Conservation (phyloP, 2,797 vertebrate species). For the Gadopsis bispinosus region DNA sequence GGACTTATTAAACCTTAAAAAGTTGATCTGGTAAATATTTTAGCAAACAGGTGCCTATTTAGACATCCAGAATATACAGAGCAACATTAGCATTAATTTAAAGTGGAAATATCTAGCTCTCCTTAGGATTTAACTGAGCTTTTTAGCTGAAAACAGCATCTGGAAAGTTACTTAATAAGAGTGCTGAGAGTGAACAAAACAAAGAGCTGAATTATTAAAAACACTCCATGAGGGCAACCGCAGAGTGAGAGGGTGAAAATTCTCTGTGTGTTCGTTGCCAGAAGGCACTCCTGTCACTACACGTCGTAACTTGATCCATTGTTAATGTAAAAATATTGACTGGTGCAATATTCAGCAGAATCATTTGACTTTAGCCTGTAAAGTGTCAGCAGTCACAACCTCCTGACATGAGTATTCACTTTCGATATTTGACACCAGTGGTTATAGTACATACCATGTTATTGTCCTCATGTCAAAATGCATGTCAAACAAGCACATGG, state of each 20-base stretch:
- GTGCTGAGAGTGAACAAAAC: not conserved
- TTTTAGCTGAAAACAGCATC: not conserved
- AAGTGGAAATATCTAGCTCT: not conserved
- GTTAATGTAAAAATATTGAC: not conserved
- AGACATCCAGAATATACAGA: not conserved
- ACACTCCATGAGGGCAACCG: not conserved
- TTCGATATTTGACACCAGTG: not conserved
- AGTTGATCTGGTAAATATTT: not conserved
- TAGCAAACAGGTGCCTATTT: not conserved
- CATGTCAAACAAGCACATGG: not conserved
- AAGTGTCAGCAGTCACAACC: not conserved
- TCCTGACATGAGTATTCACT: slow-evolving; percentile 3
- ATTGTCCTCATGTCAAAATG: not conserved
- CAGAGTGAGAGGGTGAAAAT: not conserved
- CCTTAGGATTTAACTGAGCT: not conserved
- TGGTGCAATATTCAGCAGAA: not conserved
- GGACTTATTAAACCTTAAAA: not conserved
- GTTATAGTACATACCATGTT: not conserved
- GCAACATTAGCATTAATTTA: not conserved
- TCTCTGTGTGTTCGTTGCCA: not conserved
- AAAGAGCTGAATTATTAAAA: not conserved
- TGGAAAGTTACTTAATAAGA: not conserved
- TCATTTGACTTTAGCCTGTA: not conserved
- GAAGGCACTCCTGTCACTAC: not conserved
- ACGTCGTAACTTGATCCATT: not conserved